Conservation (phyloP, 2,113 vertebrate species). For the Corythoichthys haematopterus region DNA sequence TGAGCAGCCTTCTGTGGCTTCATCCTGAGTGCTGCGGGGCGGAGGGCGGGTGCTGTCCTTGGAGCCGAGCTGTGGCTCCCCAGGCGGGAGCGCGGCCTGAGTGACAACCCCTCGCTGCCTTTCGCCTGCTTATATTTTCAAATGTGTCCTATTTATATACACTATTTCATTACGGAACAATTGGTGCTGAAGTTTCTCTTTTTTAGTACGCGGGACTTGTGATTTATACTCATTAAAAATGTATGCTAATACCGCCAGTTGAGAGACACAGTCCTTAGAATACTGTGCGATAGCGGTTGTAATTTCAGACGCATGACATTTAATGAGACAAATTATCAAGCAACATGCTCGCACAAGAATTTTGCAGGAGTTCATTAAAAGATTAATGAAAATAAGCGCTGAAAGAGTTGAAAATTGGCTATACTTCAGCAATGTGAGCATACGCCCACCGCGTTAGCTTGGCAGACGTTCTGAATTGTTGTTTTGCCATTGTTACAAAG, state of each 20-base stretch:
- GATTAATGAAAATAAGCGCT: neutral
- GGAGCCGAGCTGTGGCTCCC: slow-evolving; percentile 51
- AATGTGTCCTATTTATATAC: slow-evolving; percentile 57
- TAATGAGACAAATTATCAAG: neutral
- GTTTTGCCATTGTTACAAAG: neutral
- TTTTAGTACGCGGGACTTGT: slow-evolving; percentile 10
- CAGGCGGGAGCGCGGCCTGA: slow-evolving; percentile 49
- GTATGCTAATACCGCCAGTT: neutral
- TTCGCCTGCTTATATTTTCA: slow-evolving; percentile 45
- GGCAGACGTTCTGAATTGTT: neutral
- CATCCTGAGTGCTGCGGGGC: slow-evolving; percentile 57
- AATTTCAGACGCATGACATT: neutral
- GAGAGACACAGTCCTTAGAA: neutral
- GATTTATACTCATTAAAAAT: slow-evolving; percentile 12
- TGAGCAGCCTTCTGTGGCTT: slow-evolving; percentile 65
- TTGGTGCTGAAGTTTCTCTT: neutral
- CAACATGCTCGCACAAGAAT: neutral
- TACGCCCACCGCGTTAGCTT: neutral
- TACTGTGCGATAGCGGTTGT: neutral
- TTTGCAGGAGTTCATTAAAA: neutral
- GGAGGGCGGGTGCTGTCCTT: slow-evolving; percentile 66
- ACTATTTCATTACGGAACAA: slow-evolving; percentile 21
- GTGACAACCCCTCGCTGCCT: slow-evolving; percentile 53
- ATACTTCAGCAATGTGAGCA: neutral
- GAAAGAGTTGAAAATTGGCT: neutral